A percentile compares a stretch with the other conserved stretches of the same genome.
Evolutionary conservation across 2,113 vertebrate species (phyloP).

Genomic region (Zeus faber): DNA sequence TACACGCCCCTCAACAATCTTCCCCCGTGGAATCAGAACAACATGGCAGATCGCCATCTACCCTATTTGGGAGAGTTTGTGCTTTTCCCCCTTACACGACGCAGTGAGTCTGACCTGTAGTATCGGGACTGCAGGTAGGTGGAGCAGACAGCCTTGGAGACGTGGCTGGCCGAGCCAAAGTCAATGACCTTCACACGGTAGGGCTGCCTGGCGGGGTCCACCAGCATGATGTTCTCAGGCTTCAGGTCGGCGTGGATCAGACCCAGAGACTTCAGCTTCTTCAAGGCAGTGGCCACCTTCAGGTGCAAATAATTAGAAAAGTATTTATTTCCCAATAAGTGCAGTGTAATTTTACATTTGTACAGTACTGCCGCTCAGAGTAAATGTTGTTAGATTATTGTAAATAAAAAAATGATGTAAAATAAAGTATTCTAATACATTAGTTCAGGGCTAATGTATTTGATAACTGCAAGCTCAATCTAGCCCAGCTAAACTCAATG

Average conservation of each 20-base stretch:
- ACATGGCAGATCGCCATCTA: too few species aligned
- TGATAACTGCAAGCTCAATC: too few species aligned
- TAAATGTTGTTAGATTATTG: too few species aligned
- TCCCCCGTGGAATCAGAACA: neutral
- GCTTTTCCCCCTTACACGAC: too few species aligned
- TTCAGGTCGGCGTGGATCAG: constrained; percentile 99
- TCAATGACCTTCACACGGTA: constrained; percentile 98
- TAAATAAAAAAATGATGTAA: too few species aligned
- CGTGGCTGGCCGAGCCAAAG: constrained; percentile 96
- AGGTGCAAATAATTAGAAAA: neutral
- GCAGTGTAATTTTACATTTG: too few species aligned
- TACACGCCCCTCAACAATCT: constrained; percentile 8
- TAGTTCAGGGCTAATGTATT: too few species aligned
- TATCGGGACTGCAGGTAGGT: constrained; percentile 97
- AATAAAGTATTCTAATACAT: too few species aligned
- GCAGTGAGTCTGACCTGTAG: constrained; percentile 84
- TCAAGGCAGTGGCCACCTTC: constrained; percentile 91
- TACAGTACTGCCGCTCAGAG: too few species aligned
- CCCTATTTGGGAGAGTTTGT: too few species aligned
- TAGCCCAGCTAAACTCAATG: too few species aligned
- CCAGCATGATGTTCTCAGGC: constrained; percentile 99
- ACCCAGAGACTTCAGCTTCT: constrained; percentile 95
- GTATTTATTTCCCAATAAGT: too few species aligned
- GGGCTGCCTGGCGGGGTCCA: constrained; percentile 94
- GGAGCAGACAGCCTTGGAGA: constrained; percentile 97